Base-by-base conservation (phyloP, 2,888 invertebrate species). In the Pedicia rivosa region DNA sequence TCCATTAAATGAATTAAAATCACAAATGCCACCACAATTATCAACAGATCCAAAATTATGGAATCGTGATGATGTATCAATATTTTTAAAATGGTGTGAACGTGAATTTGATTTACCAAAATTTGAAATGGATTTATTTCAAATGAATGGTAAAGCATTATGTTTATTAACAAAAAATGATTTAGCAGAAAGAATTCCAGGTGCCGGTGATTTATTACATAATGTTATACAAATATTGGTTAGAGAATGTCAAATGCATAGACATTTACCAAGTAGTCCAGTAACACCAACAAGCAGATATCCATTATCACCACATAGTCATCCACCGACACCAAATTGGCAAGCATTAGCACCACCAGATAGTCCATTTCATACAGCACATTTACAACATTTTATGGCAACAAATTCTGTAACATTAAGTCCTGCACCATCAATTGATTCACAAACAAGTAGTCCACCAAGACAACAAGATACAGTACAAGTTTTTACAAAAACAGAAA, bases 61-160 rank as follows among this genome's bases (percentile, higher is more conserved):
- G 91, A 78, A 79, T 39, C 72, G 91, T 47, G 90, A 90, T 47
- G 90, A 91, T 56, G 91, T 91, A 14, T 68, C 74, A 31, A 71
- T 80, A 37, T 92, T 91, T 61, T 65, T 92, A 35, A 77, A 82
- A 54, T 91, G 90, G 80, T 86, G 88, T 47, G 88, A 91, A 61
- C 70, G 84, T 46, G 88, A 90, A 63, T 91, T 88, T 57, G 90
- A 90, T 60, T 65, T 91, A 47, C 88, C 88, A 36, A 78, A 81
- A 49, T 82, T 92, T 55, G 88, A 90, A 55, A 78, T 84, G 73
- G 88, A 91, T 54, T 76, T 86, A 63, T 92, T 92, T 59, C 87
- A 87, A 66, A 91, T 92, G 90, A 92, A 92, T 59, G 92, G 91
- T 70, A 94, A 94, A 64, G 94, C 92, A 2, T 65, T 94, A 49